Base-by-base conservation (phyloP, 1,140 invertebrate species). In the Neodiprion virginianus region DNA sequence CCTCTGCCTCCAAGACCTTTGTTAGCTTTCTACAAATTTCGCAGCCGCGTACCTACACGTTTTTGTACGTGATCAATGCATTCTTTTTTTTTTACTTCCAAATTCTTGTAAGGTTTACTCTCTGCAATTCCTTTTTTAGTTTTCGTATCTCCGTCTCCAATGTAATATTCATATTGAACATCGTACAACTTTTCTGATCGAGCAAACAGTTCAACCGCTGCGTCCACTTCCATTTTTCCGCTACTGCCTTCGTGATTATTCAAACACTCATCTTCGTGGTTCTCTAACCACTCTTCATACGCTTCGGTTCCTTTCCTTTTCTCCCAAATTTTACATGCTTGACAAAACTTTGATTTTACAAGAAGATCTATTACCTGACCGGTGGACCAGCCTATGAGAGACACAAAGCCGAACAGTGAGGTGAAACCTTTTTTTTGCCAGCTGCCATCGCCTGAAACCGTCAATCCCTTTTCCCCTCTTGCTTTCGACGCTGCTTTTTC, bases 61-160 rank as follows among this genome's bases (percentile, higher is more conserved):
- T 21, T 21, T 21, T 21, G 17, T 21, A 21, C 17, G 17, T 21
- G 17, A 21, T 21, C 17, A 21, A 61, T 61, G n/a, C 53, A 61
- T 61, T 61, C 53, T 11, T 61, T 61, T n/a, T 61, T 61, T 61
- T 61, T 11, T 61, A 61, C 53, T 61, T 61, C 53, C 10, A 61
- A 61, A 61, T 69, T 68, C 17, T 66, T 70, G 17, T 79, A 79
- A 10, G 75, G 76, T 65, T 76, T 50, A 48, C 21, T n/a, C 14
- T 81, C 67, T 47, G 69, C 17, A 49, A 81, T 12, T 9, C 23
- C 71, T 74, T 75, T 76, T 23, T 67, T 74, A 2, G 77, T 79
- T 48, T 79, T 79, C 2, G 65, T 49, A 67, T 81, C 78, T 7
- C 75, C 80, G 61, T 81, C 79, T 8, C 77, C 77, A 48, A 80